Base-by-base conservation (phyloP, 2,797 vertebrate species). In the Paedocypris micromegethes region DNA sequence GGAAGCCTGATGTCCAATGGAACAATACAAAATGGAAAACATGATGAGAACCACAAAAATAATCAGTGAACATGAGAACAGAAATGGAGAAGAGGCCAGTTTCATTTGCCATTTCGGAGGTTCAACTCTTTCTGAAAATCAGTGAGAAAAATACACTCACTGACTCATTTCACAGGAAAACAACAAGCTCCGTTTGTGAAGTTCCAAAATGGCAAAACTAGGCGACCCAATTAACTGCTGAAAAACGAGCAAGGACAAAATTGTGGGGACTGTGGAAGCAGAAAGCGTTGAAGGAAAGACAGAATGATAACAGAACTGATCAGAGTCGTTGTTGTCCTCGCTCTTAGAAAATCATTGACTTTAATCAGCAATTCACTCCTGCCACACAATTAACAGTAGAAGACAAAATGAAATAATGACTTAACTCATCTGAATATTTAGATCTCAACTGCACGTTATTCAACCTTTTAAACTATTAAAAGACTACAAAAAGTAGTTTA, bases 1-100 rank as follows among this genome's bases (percentile, higher is more conserved):
- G 88, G 90, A 83, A 90, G 83, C 80, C 94, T 96, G 94, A 88
- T 82, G 89, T 89, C 91, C 93, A 88, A 88, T 80, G 91, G 91
- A 89, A 92, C 79, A 90, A 91, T 91, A 78, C 41, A 67, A 74
- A 53, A 75, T 70, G 77, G 85, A 89, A 90, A 89, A 84, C 83
- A 83, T 85, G 83, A 90, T 87, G 81, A 88, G 70, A 72, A 73
- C 53, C 51, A 70, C 70, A 88, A 75, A 85, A 75, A 72, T 83
- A 81, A 85, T 77, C 83, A 83, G 82, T 85, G 80, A 78, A 80
- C 71, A 80, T 80, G 86, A 92, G 87, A 92, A 89, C 80, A 86
- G 77, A 86, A 83, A 85, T 53, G 55, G 76, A 81, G 67, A 79
- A 73, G 78, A 75, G 61, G 68, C 65, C 57, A 68, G 23, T 62